Percentiles rank a stretch among this genome's conserved stretches.
These are phyloP conservation scores for Cynopterus brachyotis DNA, from an alignment of 2,113 vertebrate species.

Conservation along the genomic window DNA sequence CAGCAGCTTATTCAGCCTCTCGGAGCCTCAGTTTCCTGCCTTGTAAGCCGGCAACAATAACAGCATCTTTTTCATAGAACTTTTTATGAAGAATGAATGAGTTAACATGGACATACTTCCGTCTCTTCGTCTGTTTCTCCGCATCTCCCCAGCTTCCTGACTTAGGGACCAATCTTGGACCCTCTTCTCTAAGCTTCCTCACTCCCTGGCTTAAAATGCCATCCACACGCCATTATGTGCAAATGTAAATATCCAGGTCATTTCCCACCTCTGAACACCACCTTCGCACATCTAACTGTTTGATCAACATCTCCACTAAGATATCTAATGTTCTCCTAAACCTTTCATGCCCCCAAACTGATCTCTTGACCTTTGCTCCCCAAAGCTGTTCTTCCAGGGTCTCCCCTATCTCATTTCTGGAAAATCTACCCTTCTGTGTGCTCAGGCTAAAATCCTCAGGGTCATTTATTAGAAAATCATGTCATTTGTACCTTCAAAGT, in stretches of 20 bases:
- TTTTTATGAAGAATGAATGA: background rate
- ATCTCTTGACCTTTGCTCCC: background rate
- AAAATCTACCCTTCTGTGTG: background rate
- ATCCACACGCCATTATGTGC: background rate
- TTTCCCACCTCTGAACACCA: background rate
- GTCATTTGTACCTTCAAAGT: background rate
- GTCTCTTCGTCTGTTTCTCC: background rate
- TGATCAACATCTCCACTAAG: background rate
- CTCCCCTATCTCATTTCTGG: background rate
- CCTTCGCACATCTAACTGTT: background rate
- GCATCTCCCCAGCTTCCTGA: background rate
- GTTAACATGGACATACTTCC: background rate
- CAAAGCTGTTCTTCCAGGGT: background rate
- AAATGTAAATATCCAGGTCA: background rate
- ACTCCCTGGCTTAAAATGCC: background rate
- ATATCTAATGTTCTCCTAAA: background rate
- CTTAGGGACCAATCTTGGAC: background rate
- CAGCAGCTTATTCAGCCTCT: background rate
- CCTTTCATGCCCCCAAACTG: background rate
- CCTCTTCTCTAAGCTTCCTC: background rate
- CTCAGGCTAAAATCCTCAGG: background rate
- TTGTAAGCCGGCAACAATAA: background rate
- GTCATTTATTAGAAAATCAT: background rate
- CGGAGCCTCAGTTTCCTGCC: background rate
- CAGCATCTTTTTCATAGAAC: background rate